Percentiles rank a stretch among this genome's conserved stretches.
Conservation (phyloP, 2,797 vertebrate species). For the Dallia pectoralis region DNA sequence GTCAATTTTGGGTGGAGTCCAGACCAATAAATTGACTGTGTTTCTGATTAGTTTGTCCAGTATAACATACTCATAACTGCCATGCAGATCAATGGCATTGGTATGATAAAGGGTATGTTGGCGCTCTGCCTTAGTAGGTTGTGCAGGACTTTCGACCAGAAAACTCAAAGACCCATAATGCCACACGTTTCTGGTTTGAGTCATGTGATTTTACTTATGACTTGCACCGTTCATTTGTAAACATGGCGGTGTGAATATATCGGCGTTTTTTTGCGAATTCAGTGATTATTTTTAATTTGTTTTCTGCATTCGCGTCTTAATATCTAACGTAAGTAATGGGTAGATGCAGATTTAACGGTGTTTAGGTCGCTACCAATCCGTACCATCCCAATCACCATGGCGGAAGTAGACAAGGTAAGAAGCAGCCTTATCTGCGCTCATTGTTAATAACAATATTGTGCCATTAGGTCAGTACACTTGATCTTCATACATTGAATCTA, state of each 20-base stretch:
- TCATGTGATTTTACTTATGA: conserved; percentile 76
- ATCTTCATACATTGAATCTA: neutral
- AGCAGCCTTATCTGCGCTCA: neutral
- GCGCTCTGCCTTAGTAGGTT: neutral
- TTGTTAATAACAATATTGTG: neutral
- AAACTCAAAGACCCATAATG: conserved; percentile 81
- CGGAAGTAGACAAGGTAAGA: conserved; percentile 72
- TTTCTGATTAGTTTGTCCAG: too few species aligned
- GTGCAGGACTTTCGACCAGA: neutral
- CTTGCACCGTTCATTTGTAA: conserved; percentile 39
- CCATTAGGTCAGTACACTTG: neutral
- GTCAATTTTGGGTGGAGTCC: too few species aligned
- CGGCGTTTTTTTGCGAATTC: neutral
- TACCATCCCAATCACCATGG: conserved; percentile 66
- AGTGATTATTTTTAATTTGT: neutral
- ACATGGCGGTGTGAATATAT: conserved; percentile 31
- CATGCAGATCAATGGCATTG: too few species aligned
- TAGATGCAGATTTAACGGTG: neutral
- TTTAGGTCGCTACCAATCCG: neutral
- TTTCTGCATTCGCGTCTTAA: neutral
- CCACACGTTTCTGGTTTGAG: conserved; percentile 45
- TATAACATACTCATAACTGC: too few species aligned
- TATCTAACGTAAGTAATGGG: neutral
- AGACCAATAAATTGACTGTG: too few species aligned
- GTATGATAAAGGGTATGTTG: too few species aligned